Base-by-base conservation (phyloP, 2,113 vertebrate genomes). In the Brachyhypopomus gauderio region DNA sequence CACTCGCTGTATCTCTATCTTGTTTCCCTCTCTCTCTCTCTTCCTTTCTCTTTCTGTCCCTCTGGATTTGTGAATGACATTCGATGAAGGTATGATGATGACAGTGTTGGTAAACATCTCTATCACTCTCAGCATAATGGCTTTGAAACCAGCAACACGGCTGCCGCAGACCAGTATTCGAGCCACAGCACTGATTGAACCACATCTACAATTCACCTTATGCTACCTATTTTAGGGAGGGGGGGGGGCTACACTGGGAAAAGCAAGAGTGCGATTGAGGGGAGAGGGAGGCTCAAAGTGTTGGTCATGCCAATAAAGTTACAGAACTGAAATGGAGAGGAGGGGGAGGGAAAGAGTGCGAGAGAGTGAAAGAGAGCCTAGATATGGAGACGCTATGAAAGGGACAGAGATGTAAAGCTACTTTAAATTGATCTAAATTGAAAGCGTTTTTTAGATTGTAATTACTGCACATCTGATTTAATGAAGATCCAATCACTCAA, bases 71-170 rank as follows among this genome's bases (percentile, higher is more conserved):
- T 78, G 64, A 70, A 78, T 78, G 64, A 56, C 77, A 78, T 67
- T 23, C 11, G 52, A 52, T 58, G 64, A 78, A 67, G 64, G 64
- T 20, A 58, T 23, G 64, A 78, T 78, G 48, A 78, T 69, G 76
- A 69, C 63, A 69, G 76, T 78, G 77, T 70, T 70, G 64, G 77
- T 78, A 78, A 78, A 78, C 64, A 70, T 78, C 77, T 25, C 77
- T 70, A 48, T 78, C 63, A 63, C 64, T 77, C 27, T 41, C 41
- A 27, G 30, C 60, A n/a, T n/a, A 14, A 25, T 30, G 7, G 19
- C 20, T 58, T 69, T 78, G 36, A 78, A 69, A 69, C 55, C 63
- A 38, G 12, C 64, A 36, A 38, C 64, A 67, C 19, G 8, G 12
- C 30, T 8, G 22, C 16, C 58, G 67, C 38, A 14, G 64, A 78